Conservation (phyloP, 2,797 vertebrate genomes). For the Smutsia temminckii region DNA sequence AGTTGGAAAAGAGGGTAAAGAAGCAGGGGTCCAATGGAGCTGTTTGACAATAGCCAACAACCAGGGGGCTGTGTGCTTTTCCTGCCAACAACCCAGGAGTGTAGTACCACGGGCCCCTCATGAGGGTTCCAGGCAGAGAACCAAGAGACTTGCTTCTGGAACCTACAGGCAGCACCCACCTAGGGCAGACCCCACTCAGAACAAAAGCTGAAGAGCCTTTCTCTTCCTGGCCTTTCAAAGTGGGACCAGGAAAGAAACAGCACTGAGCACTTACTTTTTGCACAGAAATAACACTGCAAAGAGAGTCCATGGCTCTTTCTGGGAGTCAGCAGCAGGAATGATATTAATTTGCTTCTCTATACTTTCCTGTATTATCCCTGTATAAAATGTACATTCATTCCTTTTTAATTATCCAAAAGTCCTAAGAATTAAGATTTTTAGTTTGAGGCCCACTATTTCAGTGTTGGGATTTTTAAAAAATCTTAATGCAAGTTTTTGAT, state of each 20-base stretch:
- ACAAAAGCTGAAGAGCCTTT: background rate
- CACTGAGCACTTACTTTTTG: fast-evolving
- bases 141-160: background rate
- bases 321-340: background rate
- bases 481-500: background rate
- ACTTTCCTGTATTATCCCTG: background rate
- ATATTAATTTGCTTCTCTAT: background rate
- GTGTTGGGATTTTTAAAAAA: conserved; percentile 9
- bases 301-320: background rate
- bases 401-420: conserved; percentile 26
- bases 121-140: background rate
- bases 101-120: fast-evolving
- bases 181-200: background rate
- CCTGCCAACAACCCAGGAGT: background rate
- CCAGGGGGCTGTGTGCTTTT: fast-evolving
- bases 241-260: background rate
- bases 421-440: conserved; percentile 9
- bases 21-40: background rate
- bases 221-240: background rate
- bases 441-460: background rate
- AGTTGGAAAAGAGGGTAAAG: background rate
- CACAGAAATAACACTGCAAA: background rate
- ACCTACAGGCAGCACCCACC: background rate
- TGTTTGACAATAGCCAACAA: background rate
- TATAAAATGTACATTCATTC: background rate